Base-by-base conservation (phyloP, 2,113 vertebrate species). In the Zingel zingel region DNA sequence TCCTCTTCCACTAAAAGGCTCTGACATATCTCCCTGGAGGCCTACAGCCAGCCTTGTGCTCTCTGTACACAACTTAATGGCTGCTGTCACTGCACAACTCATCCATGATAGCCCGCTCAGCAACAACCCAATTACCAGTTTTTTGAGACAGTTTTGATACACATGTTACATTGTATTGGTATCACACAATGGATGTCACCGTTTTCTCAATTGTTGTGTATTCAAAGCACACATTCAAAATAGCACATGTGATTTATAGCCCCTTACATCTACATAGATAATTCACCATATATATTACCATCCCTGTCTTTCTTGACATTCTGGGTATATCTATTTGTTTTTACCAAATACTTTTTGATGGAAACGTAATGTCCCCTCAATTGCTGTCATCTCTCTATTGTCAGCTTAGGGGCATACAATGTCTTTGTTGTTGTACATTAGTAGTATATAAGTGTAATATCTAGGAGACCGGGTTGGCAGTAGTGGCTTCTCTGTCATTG, bases 1-100 rank as follows among this genome's bases (percentile, higher is more conserved):
- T 91, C 88, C 85, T 92, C 82, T 89, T 93, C 92, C 85, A 77
- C 93, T 93, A 94, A 94, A 92, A 94, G 91, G 92, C 81, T 88
- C 76, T 91, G 93, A 93, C 89, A 94, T 79, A 80, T 89, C 88
- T 94, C 94, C 92, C 93, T 47, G 74, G 90, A 83, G 92, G 81
- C 88, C 87, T 74, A 65, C 85, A 89, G 86, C 82, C 90, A 88
- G 90, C 77, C 82, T 81, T 85, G 75, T 90, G 85, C 88, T 88
- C 87, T 90, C 87, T 88, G 91, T 93, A 90, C 92, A 90, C 91
- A 91, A 87, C 86, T 83, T 93, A 94, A 93, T 94, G 89, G 88
- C 86, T 90, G 76, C 88, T 93, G 90, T 94, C 92, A 93, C 85
- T 87, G 89, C 90, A 88, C 90, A 89, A 81, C 90, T 90, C 91